Evolutionary conservation across 2,888 invertebrate genomes (phyloP).

Genomic region (Drosophila mimica): DNA sequence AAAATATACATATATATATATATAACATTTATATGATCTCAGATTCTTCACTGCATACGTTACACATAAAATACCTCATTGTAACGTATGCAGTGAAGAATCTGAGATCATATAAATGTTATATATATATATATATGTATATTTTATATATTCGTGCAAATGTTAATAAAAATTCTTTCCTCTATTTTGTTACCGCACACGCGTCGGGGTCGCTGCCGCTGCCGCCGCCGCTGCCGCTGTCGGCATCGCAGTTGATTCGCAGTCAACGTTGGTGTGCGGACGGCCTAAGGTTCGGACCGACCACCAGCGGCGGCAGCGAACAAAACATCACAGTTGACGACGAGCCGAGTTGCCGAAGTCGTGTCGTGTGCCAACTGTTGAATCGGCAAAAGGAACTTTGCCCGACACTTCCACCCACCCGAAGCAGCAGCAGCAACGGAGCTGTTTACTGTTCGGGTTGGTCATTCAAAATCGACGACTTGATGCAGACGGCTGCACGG

Average conservation of each 20-base stretch:
- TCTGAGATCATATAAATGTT: not conserved
- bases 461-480: slow-evolving; percentile 70
- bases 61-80: not conserved
- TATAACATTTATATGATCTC: not conserved
- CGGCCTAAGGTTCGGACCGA: slow-evolving; percentile 7
- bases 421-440: slow-evolving; percentile 10
- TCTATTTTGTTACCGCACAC: slow-evolving; percentile 34
- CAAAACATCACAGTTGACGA: slow-evolving; percentile 17
- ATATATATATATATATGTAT: not conserved
- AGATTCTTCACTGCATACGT: not conserved
- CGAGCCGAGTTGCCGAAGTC: slow-evolving; percentile 22
- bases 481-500: slow-evolving; percentile 70
- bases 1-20: not conserved
- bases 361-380: slow-evolving; percentile 57
- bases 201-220: slow-evolving; percentile 22
- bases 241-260: slow-evolving; percentile 8
- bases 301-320: slow-evolving; percentile 14
- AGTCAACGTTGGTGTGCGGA: slow-evolving; percentile 17
- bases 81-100: not conserved
- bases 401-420: slow-evolving; percentile 34
- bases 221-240: slow-evolving; percentile 6
- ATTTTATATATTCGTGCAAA: not conserved
- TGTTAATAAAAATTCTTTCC: not conserved
- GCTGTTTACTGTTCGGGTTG: slow-evolving; percentile 24
- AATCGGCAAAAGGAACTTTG: slow-evolving; percentile 40